phyloP scores from a whole-genome alignment of 64 coral and sea anemone genomes.

The Trachythela sp. region DNA sequence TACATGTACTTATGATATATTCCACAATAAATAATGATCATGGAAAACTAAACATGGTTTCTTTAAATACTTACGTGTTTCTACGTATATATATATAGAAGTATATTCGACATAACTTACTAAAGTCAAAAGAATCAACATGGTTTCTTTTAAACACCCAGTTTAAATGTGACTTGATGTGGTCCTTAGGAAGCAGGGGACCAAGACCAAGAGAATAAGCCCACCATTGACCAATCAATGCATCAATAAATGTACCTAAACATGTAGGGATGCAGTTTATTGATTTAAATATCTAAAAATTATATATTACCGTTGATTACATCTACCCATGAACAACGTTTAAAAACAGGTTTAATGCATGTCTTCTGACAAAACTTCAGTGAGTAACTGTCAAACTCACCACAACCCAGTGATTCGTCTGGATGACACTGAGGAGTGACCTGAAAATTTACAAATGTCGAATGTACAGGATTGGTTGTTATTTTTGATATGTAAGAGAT shows the following conservation, averaged over 20 bases:
- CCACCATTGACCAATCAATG: conserved; percentile 89
- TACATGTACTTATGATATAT: too few species aligned
- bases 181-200: conserved; percentile 55
- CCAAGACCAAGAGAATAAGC: conserved; percentile 63
- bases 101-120: conserved; percentile 7
- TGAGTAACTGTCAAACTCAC: not conserved
- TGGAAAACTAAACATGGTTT: too few species aligned
- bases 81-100: not conserved
- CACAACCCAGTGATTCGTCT: not conserved
- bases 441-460: not conserved
- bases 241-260: conserved; percentile 76
- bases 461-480: not conserved
- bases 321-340: too few species aligned
- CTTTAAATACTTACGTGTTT: too few species aligned
- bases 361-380: too few species aligned
- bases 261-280: not conserved
- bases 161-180: conserved; percentile 48
- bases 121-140: conserved; percentile 58
- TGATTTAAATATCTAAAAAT: not conserved
- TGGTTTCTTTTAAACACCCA: conserved; percentile 61
- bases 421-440: not conserved
- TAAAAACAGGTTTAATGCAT: too few species aligned
- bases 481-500: too few species aligned
- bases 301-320: too few species aligned
- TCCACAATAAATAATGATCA: too few species aligned